Base-by-base conservation (phyloP, 2,797 vertebrate genomes). In the Pangasius larnaudii region DNA sequence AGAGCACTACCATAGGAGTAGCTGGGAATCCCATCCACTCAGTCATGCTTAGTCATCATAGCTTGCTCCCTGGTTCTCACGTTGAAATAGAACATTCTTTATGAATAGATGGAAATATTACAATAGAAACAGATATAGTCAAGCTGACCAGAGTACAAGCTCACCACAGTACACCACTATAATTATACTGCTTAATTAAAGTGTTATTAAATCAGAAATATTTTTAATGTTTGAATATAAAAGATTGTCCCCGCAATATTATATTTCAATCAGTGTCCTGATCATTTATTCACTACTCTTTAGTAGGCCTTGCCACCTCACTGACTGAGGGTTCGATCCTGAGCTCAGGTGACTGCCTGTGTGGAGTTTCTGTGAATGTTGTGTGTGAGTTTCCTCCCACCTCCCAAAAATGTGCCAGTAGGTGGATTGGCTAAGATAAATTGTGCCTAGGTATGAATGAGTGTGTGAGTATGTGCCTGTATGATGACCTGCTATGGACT, bases 1-100 rank as follows among this genome's bases (percentile, higher is more conserved):
- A 91, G 91, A 71, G 83, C 90, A 89, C 91, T 79, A 86, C 80
- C 95, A 94, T 94, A 93, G 95, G 91, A 94, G 92, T 94, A 93
- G 93, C 95, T 94, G 93, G 88, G 92, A 91, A 88, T 88, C 89
- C 84, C 71, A 91, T 91, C 90, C 91, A 90, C 91, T 92, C 91
- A 92, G 91, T 92, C 91, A 93, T 90, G 90, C n/a, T 85, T 90
- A 90, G 63, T 82, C 92, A 91, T 91, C 69, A 78, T 88, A 75
- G 92, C 90, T 56, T 49, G 10, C n/a, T 46, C 33, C 30, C 33
- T 59, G 46, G 56, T 18, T 39, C 83, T 65, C n/a, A 49, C 1
- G 30, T 53, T 0, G 16, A 79, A 56, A 81, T n/a, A 61, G 22
- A 36, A 36, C 13, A 74, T 82, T 82, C 19, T 87, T 42, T 74